Base-by-base conservation (phyloP, 2,797 vertebrate species). In the Sebastes miniatus region DNA sequence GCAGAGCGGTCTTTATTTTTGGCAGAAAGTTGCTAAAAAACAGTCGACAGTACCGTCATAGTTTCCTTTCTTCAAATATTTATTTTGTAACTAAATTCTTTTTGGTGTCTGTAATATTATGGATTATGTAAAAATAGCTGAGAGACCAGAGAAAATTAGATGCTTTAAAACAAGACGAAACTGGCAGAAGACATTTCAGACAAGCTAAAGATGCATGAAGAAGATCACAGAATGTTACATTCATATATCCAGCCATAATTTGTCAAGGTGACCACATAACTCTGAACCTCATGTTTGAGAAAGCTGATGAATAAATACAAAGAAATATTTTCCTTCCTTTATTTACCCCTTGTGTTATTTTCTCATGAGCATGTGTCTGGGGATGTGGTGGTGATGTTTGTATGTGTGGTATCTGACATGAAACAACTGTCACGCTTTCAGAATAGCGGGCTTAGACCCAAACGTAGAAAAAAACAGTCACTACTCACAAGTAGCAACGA, bases 321-420 rank as follows among this genome's bases (percentile, higher is more conserved):
- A 95, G 79, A 83, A 83, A 91, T 94, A 94, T 95, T 95, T 95
- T 95, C 88, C 88, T 95, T 94, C 89, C 90, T 88, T 92, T 87
- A 91, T 69, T 72, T 78, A 64, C 29, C n/a, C 14, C 1, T 71
- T 50, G 61, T 73, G 27, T 29, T 56, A 14, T 80, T 89, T 82
- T 66, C 13, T 18, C 34, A 52, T 22, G 54, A 57, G 11, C 80
- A 32, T 76, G 58, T 75, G 8, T 59, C 8, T 75, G 25, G 73
- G 11, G 56, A 0, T 31, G 58, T 43, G 50, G 20, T n/a, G 27
- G 16, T 13, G 62, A 64, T 8, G 31, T 29, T 20, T 13, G 31
- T 7, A 63, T 62, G 0, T n/a, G 31, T 11, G 20, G 20, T n/a
- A 52, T 52, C 50, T 52, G 50, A 52, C 50, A 18, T 18, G 2